Conservation (phyloP, 2,113 vertebrate genomes). For the Charina bottae region DNA sequence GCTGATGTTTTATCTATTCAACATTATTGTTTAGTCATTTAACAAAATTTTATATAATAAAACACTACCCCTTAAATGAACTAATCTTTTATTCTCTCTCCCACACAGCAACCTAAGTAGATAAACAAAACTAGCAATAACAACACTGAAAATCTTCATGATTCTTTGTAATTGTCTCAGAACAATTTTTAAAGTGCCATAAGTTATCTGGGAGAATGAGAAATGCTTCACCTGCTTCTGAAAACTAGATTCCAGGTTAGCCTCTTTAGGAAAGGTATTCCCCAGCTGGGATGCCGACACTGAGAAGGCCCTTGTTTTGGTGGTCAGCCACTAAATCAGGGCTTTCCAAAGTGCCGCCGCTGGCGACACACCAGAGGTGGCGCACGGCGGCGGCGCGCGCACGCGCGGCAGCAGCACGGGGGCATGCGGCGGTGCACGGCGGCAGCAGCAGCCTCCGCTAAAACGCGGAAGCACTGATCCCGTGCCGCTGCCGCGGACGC, state of each 20-base stretch:
- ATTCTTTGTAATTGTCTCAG: background rate
- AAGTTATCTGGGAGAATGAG: background rate
- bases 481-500: too few species aligned
- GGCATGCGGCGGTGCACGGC: too few species aligned
- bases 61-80: background rate
- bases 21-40: background rate
- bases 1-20: background rate
- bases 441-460: too few species aligned
- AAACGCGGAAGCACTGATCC: too few species aligned
- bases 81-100: background rate
- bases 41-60: background rate
- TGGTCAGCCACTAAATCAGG: background rate
- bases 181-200: background rate
- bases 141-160: background rate
- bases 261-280: background rate
- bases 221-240: background rate
- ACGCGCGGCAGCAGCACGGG: too few species aligned
- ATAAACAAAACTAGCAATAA: background rate
- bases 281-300: background rate
- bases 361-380: too few species aligned
- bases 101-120: background rate
- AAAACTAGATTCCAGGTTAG: background rate
- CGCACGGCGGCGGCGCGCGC: too few species aligned
- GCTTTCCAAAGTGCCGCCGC: too few species aligned
- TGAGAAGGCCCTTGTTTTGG: background rate